Conservation (phyloP, 2,888 invertebrate genomes). For the Dasysyrphus tricinctus region DNA sequence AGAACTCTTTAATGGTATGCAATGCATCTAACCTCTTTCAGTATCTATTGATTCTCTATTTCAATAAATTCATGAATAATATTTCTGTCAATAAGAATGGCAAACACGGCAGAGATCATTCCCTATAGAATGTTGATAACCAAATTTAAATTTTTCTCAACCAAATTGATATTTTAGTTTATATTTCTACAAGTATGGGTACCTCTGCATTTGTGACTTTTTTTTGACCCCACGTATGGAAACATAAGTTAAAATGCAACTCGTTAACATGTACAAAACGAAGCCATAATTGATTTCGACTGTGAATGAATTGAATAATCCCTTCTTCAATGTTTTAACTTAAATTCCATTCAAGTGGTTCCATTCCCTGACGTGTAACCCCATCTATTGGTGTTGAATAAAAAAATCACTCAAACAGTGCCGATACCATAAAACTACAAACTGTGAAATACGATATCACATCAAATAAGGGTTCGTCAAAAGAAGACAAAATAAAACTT, state of each 20-base stretch:
- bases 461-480: constrained; percentile 44
- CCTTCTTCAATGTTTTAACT: constrained; percentile 2
- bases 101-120: no score
- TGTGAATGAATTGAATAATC: constrained; percentile 26
- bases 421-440: constrained; percentile 63
- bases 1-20: no score
- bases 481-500: constrained; percentile 5
- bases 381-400: background rate
- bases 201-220: no score
- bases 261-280: background rate
- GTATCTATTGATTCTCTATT: no score
- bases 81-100: no score
- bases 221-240: no score
- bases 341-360: constrained; percentile 14
- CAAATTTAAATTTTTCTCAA: no score
- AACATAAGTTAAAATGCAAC: background rate
- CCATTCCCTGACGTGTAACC: constrained; percentile 1
- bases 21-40: no score
- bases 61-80: no score
- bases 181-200: no score
- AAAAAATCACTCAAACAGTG: constrained; percentile 16
- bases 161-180: no score
- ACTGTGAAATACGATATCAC: constrained; percentile 52
- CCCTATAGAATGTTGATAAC: no score
- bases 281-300: constrained; percentile 37